Percentiles rank a stretch among this genome's conserved stretches.
phyloP scores from a whole-genome alignment of 2,797 vertebrate genomes.

The Sebastes alutus region DNA sequence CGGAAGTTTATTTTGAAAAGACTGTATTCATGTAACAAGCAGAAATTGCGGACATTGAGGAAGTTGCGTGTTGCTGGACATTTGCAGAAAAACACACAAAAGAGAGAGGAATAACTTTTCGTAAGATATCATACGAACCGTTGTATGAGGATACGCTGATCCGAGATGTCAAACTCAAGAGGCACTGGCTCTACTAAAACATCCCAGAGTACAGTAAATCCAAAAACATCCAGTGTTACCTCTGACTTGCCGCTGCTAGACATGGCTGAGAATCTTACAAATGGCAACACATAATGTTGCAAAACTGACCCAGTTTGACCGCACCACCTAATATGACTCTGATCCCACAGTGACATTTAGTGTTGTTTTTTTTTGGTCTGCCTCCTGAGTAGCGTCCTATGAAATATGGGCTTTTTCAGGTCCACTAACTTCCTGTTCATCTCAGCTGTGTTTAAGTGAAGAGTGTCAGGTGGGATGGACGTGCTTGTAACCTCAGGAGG shows the following conservation, averaged over 20 bases:
- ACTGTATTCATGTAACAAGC: no score
- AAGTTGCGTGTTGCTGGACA: no score
- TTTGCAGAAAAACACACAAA: no score
- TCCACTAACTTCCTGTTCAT: background rate
- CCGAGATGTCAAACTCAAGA: background rate
- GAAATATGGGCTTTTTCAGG: background rate
- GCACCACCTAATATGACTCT: background rate
- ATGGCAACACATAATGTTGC: background rate
- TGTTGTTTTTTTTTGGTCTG: background rate
- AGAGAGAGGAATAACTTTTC: no score
- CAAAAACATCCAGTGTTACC: background rate
- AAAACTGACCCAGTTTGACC: constrained; percentile 17
- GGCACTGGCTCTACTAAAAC: background rate
- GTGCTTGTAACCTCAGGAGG: background rate
- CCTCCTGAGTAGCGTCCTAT: background rate
- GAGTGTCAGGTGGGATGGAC: background rate
- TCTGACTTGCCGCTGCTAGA: background rate
- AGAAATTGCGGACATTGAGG: no score
- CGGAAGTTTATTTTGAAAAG: accelerated
- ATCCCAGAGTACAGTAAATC: background rate
- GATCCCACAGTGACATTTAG: background rate
- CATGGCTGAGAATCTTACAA: background rate
- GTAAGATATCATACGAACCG: no score
- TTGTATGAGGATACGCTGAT: background rate
- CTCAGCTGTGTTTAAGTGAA: constrained; percentile 9